phyloP scores from a whole-genome alignment of 1,140 invertebrate genomes.

The Oscheius sp. region DNA sequence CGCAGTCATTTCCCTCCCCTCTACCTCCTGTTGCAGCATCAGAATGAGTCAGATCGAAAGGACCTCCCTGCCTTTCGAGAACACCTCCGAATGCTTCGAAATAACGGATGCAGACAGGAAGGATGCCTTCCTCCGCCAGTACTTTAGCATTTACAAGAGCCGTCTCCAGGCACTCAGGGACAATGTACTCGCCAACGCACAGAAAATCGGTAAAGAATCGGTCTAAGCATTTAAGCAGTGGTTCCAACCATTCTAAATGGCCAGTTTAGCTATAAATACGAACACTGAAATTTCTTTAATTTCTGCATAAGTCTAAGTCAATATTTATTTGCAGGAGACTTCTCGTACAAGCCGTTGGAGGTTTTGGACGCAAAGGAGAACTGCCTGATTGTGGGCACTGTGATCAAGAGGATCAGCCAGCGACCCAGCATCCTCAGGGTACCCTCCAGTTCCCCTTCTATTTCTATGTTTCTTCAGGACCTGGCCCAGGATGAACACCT shows the following conservation, averaged over 20 bases:
- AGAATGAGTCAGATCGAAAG: too few species aligned
- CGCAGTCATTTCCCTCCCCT: too few species aligned
- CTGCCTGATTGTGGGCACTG: slow-evolving; percentile 13
- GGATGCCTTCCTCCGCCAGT: not conserved
- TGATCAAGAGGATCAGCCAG: slow-evolving; percentile 24
- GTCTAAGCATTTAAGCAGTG: not conserved
- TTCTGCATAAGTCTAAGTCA: too few species aligned
- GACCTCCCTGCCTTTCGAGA: not conserved
- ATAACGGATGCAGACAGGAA: not conserved
- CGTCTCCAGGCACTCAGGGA: not conserved
- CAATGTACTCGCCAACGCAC: not conserved
- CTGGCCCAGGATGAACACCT: slow-evolving; percentile 23
- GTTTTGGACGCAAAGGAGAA: not conserved
- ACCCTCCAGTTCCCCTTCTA: too few species aligned
- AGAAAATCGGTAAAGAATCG: not conserved
- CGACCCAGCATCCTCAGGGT: slow-evolving; percentile 23
- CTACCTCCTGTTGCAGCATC: too few species aligned
- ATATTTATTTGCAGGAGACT: not conserved
- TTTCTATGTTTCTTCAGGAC: slow-evolving; percentile 16
- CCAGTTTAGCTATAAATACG: too few species aligned
- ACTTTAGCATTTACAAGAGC: not conserved
- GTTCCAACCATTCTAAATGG: too few species aligned
- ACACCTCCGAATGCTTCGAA: not conserved
- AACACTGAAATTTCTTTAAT: too few species aligned
- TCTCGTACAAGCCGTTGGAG: not conserved